Evolutionary conservation across 2,113 vertebrate species (phyloP).

Genomic region (Balaeniceps rex): DNA sequence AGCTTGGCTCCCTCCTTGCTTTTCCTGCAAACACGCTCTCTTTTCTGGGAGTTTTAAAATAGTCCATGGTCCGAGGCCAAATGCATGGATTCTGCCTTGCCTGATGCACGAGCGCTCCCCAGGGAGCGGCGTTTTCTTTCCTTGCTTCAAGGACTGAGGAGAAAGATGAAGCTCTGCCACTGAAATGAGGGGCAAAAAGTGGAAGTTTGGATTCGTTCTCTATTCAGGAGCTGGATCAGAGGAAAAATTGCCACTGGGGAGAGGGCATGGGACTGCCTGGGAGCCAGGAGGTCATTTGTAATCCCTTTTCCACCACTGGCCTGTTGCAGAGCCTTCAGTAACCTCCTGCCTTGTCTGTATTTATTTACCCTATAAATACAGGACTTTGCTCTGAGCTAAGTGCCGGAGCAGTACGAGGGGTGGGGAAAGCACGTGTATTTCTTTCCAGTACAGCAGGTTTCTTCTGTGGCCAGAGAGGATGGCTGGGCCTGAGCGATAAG

Average conservation of each 20-base stretch:
- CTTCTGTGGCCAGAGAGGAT: not conserved
- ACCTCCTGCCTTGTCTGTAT: not conserved
- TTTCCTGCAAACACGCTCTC: not conserved
- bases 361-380: not conserved
- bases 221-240: not conserved
- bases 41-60: not conserved
- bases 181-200: not conserved
- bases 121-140: not conserved
- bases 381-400: not conserved
- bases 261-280: not conserved
- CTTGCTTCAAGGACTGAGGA: not conserved
- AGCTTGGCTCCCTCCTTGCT: not conserved
- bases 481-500: not conserved
- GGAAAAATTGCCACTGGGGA: rapidly evolving
- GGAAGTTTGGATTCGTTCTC: not conserved
- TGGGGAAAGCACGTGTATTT: not conserved
- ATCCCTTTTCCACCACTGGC: not conserved
- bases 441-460: not conserved
- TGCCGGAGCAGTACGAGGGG: not conserved
- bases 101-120: not conserved
- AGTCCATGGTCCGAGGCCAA: not conserved
- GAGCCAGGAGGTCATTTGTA: not conserved
- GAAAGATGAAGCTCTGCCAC: not conserved
- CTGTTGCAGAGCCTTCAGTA: not conserved
- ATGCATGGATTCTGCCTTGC: not conserved